A percentile compares a stretch with the other conserved stretches of the same genome.
Evolutionary conservation across 2,113 vertebrate genomes (phyloP).

Genomic region (Naja naja): DNA sequence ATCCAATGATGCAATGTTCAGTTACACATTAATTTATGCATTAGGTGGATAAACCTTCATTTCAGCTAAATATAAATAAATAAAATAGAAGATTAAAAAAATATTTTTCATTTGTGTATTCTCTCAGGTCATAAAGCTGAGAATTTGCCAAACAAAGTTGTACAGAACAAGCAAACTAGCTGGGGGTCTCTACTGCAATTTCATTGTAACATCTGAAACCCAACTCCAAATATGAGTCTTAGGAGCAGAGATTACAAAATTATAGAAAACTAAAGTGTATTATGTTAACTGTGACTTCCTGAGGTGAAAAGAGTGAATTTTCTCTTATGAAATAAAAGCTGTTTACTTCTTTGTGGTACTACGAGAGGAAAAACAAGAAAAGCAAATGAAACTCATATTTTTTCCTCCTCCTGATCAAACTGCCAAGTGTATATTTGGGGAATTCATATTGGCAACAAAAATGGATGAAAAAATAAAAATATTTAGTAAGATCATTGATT

Average conservation of each 20-base stretch:
- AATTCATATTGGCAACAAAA: not conserved
- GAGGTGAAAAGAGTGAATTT: not conserved
- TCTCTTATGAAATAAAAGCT: not conserved
- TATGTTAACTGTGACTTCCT: not conserved
- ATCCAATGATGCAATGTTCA: not conserved
- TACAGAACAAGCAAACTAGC: not conserved
- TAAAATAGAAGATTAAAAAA: not conserved
- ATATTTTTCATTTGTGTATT: not conserved
- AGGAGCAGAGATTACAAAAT: not conserved
- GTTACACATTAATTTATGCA: not conserved
- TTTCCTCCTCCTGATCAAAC: not conserved
- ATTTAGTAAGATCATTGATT: not conserved
- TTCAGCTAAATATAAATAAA: not conserved
- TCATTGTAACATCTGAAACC: not conserved
- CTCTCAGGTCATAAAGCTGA: not conserved
- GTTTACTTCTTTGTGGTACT: not conserved
- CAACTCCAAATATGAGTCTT: not conserved
- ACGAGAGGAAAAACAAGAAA: not conserved
- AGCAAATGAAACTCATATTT: not conserved
- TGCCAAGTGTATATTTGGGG: not conserved
- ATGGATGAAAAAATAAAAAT: not conserved
- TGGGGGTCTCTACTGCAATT: not conserved
- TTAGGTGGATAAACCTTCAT: not conserved
- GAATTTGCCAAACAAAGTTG: not conserved
- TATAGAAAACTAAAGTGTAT: not conserved